A percentile compares a stretch with the other conserved stretches of the same genome.
phyloP scores from a whole-genome alignment of 2,888 invertebrate genomes.

The Pediacus dermestoides region DNA sequence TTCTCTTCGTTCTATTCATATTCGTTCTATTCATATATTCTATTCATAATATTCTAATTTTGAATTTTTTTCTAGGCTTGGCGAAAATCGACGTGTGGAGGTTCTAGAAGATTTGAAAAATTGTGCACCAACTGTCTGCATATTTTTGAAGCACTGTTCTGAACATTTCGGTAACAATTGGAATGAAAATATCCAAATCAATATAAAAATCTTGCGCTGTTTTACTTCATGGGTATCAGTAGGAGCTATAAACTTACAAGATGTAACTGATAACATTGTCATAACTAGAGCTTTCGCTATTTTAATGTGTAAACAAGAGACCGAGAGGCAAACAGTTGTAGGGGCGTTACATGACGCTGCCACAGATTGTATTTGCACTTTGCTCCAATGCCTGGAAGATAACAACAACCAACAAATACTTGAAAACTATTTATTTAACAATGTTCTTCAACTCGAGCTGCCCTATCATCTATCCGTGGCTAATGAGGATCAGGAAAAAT shows the following conservation, averaged over 20 bases:
- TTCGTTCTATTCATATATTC: conserved; percentile 3
- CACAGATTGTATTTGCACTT: conserved; percentile 83
- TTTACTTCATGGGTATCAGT: conserved; percentile 90
- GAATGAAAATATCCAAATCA: conserved; percentile 65
- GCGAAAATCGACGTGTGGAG: conserved; percentile 85
- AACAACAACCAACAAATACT: conserved; percentile 69
- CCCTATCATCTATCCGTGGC: conserved; percentile 89
- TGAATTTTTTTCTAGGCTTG: conserved; percentile 56
- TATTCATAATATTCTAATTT: conserved; percentile 17
- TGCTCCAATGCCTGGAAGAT: conserved; percentile 78
- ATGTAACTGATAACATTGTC: conserved; percentile 69
- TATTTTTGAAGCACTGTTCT: conserved; percentile 75
- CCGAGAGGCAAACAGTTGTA: conserved; percentile 34
- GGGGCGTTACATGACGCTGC: conserved; percentile 78
- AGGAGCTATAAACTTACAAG: conserved; percentile 72
- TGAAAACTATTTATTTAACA: conserved; percentile 77
- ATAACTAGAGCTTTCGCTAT: conserved; percentile 71
- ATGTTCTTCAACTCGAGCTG: conserved; percentile 74
- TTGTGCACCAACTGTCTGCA: conserved; percentile 72
- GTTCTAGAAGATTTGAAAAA: conserved; percentile 74
- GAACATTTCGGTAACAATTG: conserved; percentile 62
- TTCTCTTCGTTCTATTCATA: too few relatives aligned
- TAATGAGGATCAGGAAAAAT: conserved; percentile 90
- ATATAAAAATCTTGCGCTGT: conserved; percentile 75
- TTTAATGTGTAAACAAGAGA: conserved; percentile 46